Percentiles rank a stretch among this genome's conserved stretches.
Conservation (phyloP, 2,888 invertebrate genomes). For the Pharmacophagus antenor region DNA sequence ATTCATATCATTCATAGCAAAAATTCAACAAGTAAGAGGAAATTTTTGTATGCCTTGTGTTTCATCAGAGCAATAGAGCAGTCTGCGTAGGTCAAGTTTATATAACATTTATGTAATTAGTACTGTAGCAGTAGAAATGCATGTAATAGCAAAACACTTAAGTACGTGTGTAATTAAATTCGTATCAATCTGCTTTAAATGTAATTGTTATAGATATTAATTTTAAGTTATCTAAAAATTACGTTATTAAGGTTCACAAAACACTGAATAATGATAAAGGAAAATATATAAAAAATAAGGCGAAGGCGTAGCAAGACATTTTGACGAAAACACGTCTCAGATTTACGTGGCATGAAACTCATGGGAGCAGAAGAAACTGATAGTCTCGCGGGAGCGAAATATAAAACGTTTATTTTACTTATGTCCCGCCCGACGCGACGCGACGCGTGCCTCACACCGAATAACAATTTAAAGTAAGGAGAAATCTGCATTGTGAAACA, state of each 20-base stretch:
- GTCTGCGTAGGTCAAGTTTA: not conserved
- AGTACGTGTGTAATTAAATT: not conserved
- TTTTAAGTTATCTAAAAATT: too few relatives aligned
- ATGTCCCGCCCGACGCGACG: not conserved
- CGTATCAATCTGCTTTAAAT: not conserved
- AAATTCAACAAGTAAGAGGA: too few relatives aligned
- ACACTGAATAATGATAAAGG: too few relatives aligned
- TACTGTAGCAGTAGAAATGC: not conserved
- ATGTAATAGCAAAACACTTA: too few relatives aligned
- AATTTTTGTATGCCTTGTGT: too few relatives aligned
- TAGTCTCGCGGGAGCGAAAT: slow-evolving; percentile 17
- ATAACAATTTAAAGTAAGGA: slow-evolving; percentile 21
- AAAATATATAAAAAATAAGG: not conserved
- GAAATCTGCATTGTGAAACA: slow-evolving; percentile 24
- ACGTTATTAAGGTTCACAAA: too few relatives aligned
- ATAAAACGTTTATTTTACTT: slow-evolving; percentile 18
- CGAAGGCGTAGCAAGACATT: not conserved
- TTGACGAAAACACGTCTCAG: slow-evolving; percentile 5
- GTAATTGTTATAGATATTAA: too few relatives aligned
- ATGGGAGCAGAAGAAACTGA: slow-evolving; percentile 23
- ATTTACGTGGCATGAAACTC: slow-evolving; percentile 6
- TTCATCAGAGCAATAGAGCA: not conserved
- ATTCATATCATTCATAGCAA: too few relatives aligned
- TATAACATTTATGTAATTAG: not conserved
- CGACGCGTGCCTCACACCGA: slow-evolving; percentile 3